Evolutionary conservation across 1,140 invertebrate genomes (phyloP).

Genomic region (Bathynomus jamesi): DNA sequence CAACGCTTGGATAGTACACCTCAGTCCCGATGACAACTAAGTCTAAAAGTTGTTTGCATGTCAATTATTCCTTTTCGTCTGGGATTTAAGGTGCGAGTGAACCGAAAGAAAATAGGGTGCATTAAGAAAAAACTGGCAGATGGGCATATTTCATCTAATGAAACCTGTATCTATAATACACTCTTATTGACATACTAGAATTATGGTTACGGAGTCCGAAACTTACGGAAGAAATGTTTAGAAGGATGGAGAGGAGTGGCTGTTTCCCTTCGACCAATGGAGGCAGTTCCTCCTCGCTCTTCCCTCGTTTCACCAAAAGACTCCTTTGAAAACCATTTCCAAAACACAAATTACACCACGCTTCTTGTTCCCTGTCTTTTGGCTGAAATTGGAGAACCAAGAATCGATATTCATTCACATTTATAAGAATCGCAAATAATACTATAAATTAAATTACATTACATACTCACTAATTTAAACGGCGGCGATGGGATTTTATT

Average conservation of each 20-base stretch:
- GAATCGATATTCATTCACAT: background rate
- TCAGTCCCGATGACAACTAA: too few species aligned
- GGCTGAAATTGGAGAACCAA: background rate
- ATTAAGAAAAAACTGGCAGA: too few species aligned
- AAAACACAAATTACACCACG: background rate
- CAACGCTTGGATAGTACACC: too few species aligned
- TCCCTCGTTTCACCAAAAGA: background rate
- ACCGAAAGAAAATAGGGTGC: too few species aligned
- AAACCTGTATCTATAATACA: too few species aligned
- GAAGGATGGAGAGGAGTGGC: background rate
- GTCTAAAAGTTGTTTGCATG: too few species aligned
- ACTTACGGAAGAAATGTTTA: background rate
- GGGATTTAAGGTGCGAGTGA: too few species aligned
- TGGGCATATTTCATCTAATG: too few species aligned
- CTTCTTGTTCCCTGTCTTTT: background rate
- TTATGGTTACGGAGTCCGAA: too few species aligned
- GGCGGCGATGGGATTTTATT: background rate
- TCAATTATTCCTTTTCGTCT: too few species aligned
- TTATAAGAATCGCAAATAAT: background rate
- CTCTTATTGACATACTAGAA: too few species aligned
- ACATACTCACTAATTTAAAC: background rate
- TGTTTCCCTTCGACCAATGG: background rate
- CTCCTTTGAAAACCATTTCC: background rate
- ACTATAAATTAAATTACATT: too few species aligned
- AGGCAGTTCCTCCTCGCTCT: background rate